phyloP scores from a whole-genome alignment of 2,113 vertebrate genomes.

The Ageneiosus marmoratus region DNA sequence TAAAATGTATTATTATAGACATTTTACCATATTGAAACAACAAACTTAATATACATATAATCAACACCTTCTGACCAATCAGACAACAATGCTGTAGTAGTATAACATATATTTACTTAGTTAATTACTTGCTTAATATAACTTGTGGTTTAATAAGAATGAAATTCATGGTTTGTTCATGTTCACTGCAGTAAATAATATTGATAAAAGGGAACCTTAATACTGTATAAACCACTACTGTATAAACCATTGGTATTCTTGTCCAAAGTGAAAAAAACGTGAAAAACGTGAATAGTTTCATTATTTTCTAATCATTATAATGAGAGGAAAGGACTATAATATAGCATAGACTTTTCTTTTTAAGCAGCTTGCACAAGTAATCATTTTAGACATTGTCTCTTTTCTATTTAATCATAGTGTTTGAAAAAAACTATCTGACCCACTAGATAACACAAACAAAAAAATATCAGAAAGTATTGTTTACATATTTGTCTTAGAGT shows the following conservation, averaged over 20 bases:
- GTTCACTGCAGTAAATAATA: not conserved
- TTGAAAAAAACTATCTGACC: slow-evolving; percentile 47
- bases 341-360: not conserved
- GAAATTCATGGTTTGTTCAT: not conserved
- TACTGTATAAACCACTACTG: too few species aligned
- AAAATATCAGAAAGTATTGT: slow-evolving; percentile 38
- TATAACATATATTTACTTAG: not conserved
- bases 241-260: not conserved
- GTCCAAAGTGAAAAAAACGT: not conserved
- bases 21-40: not conserved
- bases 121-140: not conserved
- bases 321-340: not conserved
- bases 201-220: not conserved
- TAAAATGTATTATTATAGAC: not conserved
- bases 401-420: slow-evolving; percentile 35
- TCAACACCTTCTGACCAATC: not conserved
- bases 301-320: not conserved
- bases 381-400: slow-evolving; percentile 21
- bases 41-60: not conserved
- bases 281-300: not conserved
- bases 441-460: slow-evolving; percentile 46
- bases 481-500: slow-evolving; percentile 23
- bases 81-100: not conserved
- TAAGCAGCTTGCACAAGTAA: slow-evolving; percentile 23
- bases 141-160: not conserved